A percentile compares a stretch with the other conserved stretches of the same genome.
Conservation (phyloP, 2,888 invertebrate species). For the Agrotis ipsilon region DNA sequence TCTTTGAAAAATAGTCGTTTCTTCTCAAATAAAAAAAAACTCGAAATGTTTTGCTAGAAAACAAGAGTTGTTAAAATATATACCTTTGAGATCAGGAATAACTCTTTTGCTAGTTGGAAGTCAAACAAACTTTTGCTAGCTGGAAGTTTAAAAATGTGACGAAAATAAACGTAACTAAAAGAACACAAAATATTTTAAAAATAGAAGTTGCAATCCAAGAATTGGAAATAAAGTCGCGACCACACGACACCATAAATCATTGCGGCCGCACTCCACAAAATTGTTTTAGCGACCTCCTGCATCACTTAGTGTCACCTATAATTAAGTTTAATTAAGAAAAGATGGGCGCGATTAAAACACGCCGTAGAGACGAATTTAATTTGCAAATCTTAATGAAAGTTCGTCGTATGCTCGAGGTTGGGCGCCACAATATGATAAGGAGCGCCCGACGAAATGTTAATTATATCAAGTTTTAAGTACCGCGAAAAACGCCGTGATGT, state of each 20-base stretch:
- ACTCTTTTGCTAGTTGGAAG: too few species aligned
- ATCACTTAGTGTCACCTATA: constrained; percentile 75
- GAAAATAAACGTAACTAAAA: background rate
- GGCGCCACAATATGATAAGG: constrained; percentile 73
- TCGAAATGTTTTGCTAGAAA: too few species aligned
- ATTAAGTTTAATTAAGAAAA: constrained; percentile 81
- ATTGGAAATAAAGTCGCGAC: constrained; percentile 26
- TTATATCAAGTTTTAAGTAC: constrained; percentile 72
- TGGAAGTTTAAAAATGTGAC: too few species aligned
- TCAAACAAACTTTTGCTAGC: too few species aligned
- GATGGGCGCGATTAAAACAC: constrained; percentile 79
- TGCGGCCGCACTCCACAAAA: constrained; percentile 48
- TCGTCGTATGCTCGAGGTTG: constrained; percentile 67
- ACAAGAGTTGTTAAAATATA: too few species aligned
- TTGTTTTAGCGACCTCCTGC: constrained; percentile 59
- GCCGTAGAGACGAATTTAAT: constrained; percentile 81
- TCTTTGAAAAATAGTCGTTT: too few species aligned
- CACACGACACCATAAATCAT: constrained; percentile 55
- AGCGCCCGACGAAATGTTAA: constrained; percentile 76
- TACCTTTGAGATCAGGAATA: too few species aligned
- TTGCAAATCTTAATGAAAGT: constrained; percentile 84
- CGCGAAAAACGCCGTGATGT: constrained; percentile 58
- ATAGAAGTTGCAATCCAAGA: constrained; percentile 12
- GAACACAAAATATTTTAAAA: background rate
- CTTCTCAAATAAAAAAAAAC: too few species aligned